Evolutionary conservation across 2,888 invertebrate species (phyloP).

Genomic region (Eupithecia insigniata): DNA sequence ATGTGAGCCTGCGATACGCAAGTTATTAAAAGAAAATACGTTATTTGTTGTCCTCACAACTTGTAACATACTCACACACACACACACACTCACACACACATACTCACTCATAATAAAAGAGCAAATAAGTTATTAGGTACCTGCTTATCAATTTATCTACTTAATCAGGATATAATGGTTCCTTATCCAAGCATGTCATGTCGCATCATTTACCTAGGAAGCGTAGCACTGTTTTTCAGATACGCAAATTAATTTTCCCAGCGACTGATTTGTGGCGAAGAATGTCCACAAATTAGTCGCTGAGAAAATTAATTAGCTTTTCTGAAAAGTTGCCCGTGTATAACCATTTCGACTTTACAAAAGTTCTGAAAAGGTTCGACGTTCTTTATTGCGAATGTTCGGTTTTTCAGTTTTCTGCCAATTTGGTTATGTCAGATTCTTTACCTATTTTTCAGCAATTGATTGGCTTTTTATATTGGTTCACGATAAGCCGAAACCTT

Average conservation of each 20-base stretch:
- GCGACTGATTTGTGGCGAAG: neutral
- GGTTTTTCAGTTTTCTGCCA: neutral
- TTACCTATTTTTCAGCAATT: neutral
- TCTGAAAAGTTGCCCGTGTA: neutral
- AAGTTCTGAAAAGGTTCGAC: constrained; percentile 1
- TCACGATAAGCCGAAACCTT: neutral
- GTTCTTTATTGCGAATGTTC: constrained; percentile 3
- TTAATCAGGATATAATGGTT: neutral
- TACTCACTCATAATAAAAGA: no score
- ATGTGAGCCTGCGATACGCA: neutral
- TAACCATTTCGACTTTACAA: neutral
- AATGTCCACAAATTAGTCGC: no score
- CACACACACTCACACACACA: no score
- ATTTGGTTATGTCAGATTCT: neutral
- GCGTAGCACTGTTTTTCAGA: neutral
- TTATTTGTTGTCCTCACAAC: neutral
- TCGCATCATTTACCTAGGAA: neutral
- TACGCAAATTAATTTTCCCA: neutral
- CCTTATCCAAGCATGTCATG: neutral
- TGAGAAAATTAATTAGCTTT: no score
- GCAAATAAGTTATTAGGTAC: no score
- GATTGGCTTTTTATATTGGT: constrained; percentile 1
- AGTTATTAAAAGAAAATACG: neutral
- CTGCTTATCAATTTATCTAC: no score
- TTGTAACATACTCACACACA: no score